Conservation (phyloP, 2,888 invertebrate genomes). For the Galerucella calmariensis region DNA sequence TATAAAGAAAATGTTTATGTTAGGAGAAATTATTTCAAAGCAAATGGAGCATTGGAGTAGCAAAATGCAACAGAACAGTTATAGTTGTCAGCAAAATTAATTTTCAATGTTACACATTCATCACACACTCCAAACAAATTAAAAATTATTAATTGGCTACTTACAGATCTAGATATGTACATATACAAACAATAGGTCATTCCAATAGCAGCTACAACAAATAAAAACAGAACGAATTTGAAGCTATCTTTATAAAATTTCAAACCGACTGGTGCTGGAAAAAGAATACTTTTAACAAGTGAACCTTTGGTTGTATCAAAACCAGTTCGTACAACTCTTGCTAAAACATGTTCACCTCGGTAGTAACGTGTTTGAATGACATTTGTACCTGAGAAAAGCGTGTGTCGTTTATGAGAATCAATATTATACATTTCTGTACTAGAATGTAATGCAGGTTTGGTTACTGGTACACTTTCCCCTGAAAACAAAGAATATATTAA, state of each 20-base stretch:
- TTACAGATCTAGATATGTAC: conserved; percentile 72
- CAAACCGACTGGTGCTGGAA: no score
- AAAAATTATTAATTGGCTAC: conserved; percentile 43
- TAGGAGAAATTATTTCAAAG: no score
- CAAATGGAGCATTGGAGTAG: no score
- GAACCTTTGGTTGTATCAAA: conserved; percentile 83
- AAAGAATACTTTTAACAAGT: conserved; percentile 80
- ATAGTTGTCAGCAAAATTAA: no score
- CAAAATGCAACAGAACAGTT: no score
- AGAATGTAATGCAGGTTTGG: conserved; percentile 80
- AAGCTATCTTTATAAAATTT: conserved; percentile 84
- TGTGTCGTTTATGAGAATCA: conserved; percentile 82
- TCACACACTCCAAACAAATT: background rate
- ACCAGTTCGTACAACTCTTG: conserved; percentile 86
- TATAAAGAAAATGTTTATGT: no score
- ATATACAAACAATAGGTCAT: conserved; percentile 77
- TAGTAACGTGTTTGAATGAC: conserved; percentile 89
- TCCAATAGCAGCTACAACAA: conserved; percentile 75
- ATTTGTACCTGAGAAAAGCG: conserved; percentile 90
- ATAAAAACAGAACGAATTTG: conserved; percentile 80
- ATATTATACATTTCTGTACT: conserved; percentile 74
- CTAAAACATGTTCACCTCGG: conserved; percentile 77
- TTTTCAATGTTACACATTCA: background rate
- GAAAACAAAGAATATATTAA: conserved; percentile 33
- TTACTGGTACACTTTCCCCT: conserved; percentile 95